Conservation (phyloP, 30 jellyfish, hydroid and myxozoan genomes). For the Rhopilema esculentum region DNA sequence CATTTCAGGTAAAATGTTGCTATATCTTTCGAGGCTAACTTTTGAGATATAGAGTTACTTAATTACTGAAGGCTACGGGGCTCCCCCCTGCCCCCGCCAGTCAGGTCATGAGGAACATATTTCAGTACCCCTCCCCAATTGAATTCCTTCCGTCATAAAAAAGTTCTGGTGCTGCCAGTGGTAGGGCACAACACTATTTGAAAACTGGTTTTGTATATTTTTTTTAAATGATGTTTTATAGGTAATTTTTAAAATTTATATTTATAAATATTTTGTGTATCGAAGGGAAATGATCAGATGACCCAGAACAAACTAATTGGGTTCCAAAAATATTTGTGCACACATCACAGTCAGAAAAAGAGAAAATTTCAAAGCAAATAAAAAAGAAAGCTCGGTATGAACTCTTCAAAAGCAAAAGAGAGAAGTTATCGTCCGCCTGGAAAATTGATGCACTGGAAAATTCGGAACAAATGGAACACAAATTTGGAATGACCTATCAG, state of each 20-base stretch:
- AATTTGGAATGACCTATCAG: conserved; percentile 5
- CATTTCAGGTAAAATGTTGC: conserved; percentile 34
- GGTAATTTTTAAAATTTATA: not conserved
- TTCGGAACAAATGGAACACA: not conserved
- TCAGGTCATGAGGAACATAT: not conserved
- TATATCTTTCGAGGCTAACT: not conserved
- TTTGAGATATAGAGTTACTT: not conserved
- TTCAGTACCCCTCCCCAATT: not conserved
- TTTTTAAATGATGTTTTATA: not conserved
- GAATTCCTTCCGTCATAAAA: not conserved
- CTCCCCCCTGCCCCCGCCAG: not conserved
- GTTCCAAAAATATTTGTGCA: conserved; percentile 43
- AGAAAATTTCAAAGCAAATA: not conserved
- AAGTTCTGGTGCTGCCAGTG: not conserved
- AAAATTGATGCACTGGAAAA: conserved; percentile 18
- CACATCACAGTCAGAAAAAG: conserved; percentile 11
- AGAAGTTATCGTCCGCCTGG: conserved; percentile 11
- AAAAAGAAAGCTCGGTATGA: conserved; percentile 18
- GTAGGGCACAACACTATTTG: not conserved
- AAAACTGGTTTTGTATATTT: not conserved
- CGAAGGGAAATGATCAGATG: conserved; percentile 52
- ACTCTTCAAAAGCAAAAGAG: conserved; percentile 11
- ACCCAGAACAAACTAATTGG: conserved; percentile 47
- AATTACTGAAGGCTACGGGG: not conserved
- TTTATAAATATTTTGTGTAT: not conserved